Evolutionary conservation across 2,797 vertebrate species (phyloP).

Genomic region (Paratrypauchen microcephalus): DNA sequence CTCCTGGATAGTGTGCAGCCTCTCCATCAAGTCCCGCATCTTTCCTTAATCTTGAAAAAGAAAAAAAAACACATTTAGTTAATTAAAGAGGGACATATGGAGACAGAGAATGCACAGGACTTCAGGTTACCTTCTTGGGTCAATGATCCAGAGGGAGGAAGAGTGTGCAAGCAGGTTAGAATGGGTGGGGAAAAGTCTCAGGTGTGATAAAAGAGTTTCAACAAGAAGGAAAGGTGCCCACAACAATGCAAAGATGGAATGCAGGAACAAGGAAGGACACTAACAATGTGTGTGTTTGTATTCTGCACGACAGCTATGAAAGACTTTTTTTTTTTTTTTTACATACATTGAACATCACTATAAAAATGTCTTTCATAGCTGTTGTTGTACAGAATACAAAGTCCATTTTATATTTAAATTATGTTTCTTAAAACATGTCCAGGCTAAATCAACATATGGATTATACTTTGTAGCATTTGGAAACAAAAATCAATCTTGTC

Average conservation of each 20-base stretch:
- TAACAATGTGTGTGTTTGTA: no score
- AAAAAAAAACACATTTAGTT: background rate
- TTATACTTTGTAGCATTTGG: background rate
- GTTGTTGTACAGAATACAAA: background rate
- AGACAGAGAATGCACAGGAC: background rate
- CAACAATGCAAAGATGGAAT: constrained; percentile 33
- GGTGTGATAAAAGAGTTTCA: background rate
- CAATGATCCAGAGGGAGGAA: background rate
- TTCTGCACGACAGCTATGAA: no score
- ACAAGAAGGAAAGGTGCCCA: constrained; percentile 26
- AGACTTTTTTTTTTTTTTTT: no score
- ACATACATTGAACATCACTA: no score
- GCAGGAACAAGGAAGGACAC: constrained; percentile 62
- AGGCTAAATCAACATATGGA: background rate
- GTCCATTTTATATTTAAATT: background rate
- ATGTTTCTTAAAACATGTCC: background rate
- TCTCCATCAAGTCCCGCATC: constrained; percentile 88
- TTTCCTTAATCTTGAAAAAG: constrained; percentile 59
- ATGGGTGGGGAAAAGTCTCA: background rate
- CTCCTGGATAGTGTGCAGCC: constrained; percentile 73
- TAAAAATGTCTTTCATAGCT: background rate
- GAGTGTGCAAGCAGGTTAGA: background rate
- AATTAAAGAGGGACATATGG: background rate
- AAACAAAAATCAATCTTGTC: background rate
- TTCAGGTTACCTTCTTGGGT: background rate